Evolutionary conservation across 2,888 invertebrate species (phyloP).

Genomic region (Operophtera brumata): DNA sequence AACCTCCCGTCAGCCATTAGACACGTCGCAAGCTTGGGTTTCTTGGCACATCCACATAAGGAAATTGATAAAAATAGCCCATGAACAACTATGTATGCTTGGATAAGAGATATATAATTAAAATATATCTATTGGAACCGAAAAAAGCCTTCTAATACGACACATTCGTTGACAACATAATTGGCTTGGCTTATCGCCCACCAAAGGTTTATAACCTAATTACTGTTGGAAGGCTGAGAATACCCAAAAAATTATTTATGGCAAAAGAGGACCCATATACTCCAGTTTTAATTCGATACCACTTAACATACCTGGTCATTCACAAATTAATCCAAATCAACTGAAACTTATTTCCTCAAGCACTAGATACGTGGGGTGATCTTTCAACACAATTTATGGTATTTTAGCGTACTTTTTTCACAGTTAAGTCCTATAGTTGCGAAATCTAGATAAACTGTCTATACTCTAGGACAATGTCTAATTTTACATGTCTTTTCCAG

Average conservation of each 20-base stretch:
- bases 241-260: constrained; percentile 27
- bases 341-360: constrained; percentile 53
- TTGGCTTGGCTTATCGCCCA: constrained; percentile 75
- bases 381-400: constrained; percentile 42
- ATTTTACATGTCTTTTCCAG: constrained; percentile 63
- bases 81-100: constrained; percentile 48
- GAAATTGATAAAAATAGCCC: constrained; percentile 77
- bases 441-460: constrained; percentile 46
- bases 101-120: constrained; percentile 40
- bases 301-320: constrained; percentile 74
- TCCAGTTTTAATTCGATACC: constrained; percentile 39
- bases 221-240: constrained; percentile 48
- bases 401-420: constrained; percentile 46
- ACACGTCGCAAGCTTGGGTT: constrained; percentile 80
- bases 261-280: constrained; percentile 37
- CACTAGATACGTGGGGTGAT: constrained; percentile 28
- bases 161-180: constrained; percentile 59
- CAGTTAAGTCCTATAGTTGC: constrained; percentile 42
- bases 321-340: constrained; percentile 68
- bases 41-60: constrained; percentile 73
- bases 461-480: constrained; percentile 45
- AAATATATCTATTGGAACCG: constrained; percentile 41
- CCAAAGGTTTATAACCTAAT: constrained; percentile 76
- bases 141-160: constrained; percentile 42
- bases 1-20: constrained; percentile 79